Conservation (phyloP, 2,113 vertebrate genomes). For the Mormoops blainvillei region DNA sequence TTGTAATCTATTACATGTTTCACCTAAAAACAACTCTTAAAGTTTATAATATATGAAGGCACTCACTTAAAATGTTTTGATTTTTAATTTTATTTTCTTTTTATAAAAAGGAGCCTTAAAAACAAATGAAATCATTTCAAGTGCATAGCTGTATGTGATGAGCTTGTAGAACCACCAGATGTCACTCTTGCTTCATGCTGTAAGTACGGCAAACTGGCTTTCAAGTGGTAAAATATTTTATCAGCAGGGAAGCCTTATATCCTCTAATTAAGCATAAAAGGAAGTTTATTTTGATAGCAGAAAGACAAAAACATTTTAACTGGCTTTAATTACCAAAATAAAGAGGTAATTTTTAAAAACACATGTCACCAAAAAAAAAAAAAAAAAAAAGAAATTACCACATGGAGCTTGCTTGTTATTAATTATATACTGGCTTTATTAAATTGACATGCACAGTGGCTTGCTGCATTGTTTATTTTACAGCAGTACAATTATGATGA, state of each 20-base stretch:
- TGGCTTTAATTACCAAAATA: slow-evolving; percentile 47
- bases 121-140: not conserved
- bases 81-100: not conserved
- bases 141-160: not conserved
- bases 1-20: not conserved
- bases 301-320: slow-evolving; percentile 17
- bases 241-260: slow-evolving; percentile 35
- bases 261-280: slow-evolving; percentile 49
- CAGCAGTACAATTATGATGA: not conserved
- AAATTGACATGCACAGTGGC: not conserved
- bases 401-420: not conserved
- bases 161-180: slow-evolving; percentile 49
- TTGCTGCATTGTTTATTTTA: not conserved
- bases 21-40: not conserved
- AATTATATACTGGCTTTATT: slow-evolving; percentile 17
- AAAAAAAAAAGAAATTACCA: slow-evolving; percentile 27
- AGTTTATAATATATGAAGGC: not conserved
- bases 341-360: slow-evolving; percentile 47
- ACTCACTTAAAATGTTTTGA: not conserved
- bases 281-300: slow-evolving; percentile 39
- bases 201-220: not conserved
- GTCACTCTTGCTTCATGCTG: slow-evolving; percentile 67
- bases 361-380: not conserved
- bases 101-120: not conserved
- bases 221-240: not conserved